A percentile compares a stretch with the other conserved stretches of the same genome.
Evolutionary conservation across 2,113 vertebrate genomes (phyloP).

Genomic region (Marmota monax): DNA sequence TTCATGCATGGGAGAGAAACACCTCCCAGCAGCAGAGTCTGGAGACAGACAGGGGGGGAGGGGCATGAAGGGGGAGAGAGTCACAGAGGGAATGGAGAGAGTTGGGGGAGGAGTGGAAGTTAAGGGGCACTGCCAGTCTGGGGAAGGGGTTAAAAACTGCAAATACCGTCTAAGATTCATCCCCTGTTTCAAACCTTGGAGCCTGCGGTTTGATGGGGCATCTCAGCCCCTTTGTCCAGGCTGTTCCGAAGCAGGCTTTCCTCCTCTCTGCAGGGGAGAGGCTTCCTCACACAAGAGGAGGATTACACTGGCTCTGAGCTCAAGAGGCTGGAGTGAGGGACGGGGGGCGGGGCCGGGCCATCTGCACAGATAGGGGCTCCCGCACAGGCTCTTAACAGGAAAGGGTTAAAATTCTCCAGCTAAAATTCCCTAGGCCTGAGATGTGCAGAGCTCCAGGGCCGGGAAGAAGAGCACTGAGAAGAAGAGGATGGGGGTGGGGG

Average conservation of each 20-base stretch:
- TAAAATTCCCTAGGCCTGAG: slow-evolving; percentile 82
- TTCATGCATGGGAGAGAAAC: slow-evolving; percentile 86
- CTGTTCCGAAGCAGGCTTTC: slow-evolving; percentile 80
- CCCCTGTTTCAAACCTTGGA: slow-evolving; percentile 80
- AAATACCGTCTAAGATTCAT: slow-evolving; percentile 68
- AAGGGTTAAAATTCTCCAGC: slow-evolving; percentile 84
- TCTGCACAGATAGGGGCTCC: slow-evolving; percentile 83
- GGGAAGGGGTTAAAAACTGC: slow-evolving; percentile 77
- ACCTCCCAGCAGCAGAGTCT: slow-evolving; percentile 84
- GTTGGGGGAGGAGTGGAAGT: slow-evolving; percentile 83
- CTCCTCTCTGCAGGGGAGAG: slow-evolving; percentile 85
- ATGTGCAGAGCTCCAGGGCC: slow-evolving; percentile 64
- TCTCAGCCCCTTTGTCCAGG: slow-evolving; percentile 84
- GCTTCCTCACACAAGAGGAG: slow-evolving; percentile 85
- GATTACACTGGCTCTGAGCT: slow-evolving; percentile 85
- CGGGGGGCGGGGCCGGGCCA: slow-evolving; percentile 83
- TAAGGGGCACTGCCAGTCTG: slow-evolving; percentile 72
- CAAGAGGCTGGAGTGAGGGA: slow-evolving; percentile 84
- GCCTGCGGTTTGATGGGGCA: slow-evolving; percentile 80
- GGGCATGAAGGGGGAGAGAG: slow-evolving; percentile 78
- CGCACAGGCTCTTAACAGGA: slow-evolving; percentile 71
- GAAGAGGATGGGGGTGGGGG: background rate
- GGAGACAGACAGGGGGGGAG: slow-evolving; percentile 84
- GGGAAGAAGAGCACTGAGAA: slow-evolving; percentile 52
- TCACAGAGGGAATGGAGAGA: slow-evolving; percentile 74